Percentiles rank a stretch among this genome's conserved stretches.
These are phyloP conservation scores for Hypotaenidia okinawae DNA, from an alignment of 2,797 vertebrate genomes.

Conservation along the genomic window DNA sequence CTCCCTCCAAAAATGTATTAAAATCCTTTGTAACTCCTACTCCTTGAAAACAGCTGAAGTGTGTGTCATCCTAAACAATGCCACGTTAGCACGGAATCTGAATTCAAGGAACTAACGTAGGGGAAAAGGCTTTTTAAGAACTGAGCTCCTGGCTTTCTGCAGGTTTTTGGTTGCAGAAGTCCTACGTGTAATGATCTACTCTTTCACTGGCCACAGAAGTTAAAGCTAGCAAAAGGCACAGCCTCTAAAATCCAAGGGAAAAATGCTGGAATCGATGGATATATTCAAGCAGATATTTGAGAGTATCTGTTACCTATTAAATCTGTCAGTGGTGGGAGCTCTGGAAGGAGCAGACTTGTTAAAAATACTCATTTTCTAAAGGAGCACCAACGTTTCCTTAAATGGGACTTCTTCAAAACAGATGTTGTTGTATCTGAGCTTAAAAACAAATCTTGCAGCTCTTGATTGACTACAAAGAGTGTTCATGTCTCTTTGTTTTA, in stretches of 20 bases:
- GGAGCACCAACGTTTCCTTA: neutral
- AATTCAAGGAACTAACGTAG: neutral
- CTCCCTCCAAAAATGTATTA: neutral
- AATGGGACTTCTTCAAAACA: neutral
- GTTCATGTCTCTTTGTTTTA: constrained; percentile 16
- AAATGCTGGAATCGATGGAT: neutral
- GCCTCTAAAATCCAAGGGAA: neutral
- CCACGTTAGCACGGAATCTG: neutral
- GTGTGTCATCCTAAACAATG: neutral
- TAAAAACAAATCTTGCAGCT: neutral
- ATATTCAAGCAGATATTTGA: neutral
- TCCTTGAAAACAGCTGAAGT: neutral
- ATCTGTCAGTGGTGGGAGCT: neutral
- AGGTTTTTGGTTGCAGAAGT: neutral
- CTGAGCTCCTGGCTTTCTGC: neutral
- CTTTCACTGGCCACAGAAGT: neutral
- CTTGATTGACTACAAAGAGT: neutral
- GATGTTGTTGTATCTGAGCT: neutral
- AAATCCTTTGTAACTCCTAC: neutral
- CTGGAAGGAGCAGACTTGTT: neutral
- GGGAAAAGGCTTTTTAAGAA: neutral
- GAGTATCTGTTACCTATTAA: neutral
- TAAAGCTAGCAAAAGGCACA: neutral
- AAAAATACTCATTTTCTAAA: neutral
- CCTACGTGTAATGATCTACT: neutral